Percentiles rank a stretch among this genome's conserved stretches.
These are phyloP conservation scores for Mactra quadrangularis DNA, from an alignment of 1,140 invertebrate genomes.

Conservation along the genomic window DNA sequence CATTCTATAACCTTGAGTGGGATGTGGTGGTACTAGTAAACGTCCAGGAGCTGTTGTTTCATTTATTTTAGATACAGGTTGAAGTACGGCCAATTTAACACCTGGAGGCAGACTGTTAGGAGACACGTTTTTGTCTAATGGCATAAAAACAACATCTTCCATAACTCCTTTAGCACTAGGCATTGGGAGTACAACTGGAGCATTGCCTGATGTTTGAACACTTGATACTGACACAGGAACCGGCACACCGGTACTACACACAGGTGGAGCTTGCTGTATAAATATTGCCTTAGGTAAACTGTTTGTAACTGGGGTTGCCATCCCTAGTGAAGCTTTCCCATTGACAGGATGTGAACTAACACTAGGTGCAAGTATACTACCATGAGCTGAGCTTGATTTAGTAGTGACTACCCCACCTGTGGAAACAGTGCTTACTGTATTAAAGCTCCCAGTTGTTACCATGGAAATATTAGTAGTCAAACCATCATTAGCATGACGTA, in stretches of 20 bases:
- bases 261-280: background rate
- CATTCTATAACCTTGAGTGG: background rate
- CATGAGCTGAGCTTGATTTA: no score
- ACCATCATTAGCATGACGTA: background rate
- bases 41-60: background rate
- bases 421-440: background rate
- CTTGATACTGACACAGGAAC: background rate
- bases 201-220: background rate
- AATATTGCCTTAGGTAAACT: background rate
- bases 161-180: background rate
- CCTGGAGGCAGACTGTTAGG: constrained; percentile 9
- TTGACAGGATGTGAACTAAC: no score
- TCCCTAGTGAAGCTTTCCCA: no score
- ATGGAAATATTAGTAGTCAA: background rate
- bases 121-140: constrained; percentile 10
- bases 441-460: no score
- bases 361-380: no score
- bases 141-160: constrained; percentile 13
- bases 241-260: background rate
- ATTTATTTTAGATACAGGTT: background rate
- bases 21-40: background rate
- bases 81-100: constrained; percentile 7
- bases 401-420: background rate
- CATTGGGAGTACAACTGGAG: background rate
- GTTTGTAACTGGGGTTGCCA: background rate